Evolutionary conservation across 1,140 invertebrate species (phyloP).

Genomic region (Microplitis mediator): DNA sequence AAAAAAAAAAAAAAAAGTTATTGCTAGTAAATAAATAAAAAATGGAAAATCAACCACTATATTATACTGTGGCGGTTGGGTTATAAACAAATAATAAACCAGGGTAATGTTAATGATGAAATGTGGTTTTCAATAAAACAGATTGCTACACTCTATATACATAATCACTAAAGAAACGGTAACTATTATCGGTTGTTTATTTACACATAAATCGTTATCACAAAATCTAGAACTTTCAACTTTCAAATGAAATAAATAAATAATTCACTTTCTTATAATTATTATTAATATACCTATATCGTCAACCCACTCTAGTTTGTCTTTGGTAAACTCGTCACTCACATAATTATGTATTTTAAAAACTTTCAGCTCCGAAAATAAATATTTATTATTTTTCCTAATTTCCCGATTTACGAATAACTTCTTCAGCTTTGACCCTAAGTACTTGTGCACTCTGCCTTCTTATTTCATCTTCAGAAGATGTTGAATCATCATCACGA

Average conservation of each 20-base stretch:
- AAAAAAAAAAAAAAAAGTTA: too few relatives aligned
- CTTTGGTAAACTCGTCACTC: not conserved
- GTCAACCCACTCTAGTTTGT: not conserved
- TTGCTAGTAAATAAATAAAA: not conserved
- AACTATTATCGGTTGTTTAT: too few relatives aligned
- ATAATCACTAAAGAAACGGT: too few relatives aligned
- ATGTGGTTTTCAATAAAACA: too few relatives aligned
- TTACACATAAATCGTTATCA: too few relatives aligned
- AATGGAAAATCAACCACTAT: too few relatives aligned
- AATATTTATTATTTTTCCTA: conserved; percentile 32
- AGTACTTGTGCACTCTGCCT: conserved; percentile 58
- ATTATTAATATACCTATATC: not conserved
- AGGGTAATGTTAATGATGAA: not conserved
- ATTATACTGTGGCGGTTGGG: too few relatives aligned
- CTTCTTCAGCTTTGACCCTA: conserved; percentile 58
- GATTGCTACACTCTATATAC: too few relatives aligned
- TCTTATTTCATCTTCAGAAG: conserved; percentile 57
- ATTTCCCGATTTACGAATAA: conserved; percentile 57
- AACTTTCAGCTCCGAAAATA: not conserved
- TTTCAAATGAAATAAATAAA: not conserved
- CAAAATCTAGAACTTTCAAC: too few relatives aligned
- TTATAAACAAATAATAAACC: conserved; percentile 1
- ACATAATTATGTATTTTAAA: not conserved
- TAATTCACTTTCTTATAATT: not conserved
- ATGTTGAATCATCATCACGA: conserved; percentile 54